Conservation (phyloP, 2,113 vertebrate genomes). For the Oxyura jamaicensis region DNA sequence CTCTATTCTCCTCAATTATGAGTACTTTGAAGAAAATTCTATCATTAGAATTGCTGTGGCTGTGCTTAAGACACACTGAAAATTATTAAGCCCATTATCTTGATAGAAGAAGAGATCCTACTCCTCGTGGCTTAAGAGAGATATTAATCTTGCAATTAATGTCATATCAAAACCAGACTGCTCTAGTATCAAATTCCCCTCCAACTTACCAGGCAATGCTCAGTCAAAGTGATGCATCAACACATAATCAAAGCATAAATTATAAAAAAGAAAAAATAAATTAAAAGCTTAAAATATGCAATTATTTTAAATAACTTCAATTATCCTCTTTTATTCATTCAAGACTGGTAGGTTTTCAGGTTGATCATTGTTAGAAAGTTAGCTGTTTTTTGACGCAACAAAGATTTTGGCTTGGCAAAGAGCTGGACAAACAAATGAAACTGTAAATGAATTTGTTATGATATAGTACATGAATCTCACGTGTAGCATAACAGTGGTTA, state of each 20-base stretch:
- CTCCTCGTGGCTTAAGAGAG: background rate
- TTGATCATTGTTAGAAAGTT: background rate
- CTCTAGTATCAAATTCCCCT: slow-evolving; percentile 6
- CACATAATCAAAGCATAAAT: slow-evolving; percentile 11
- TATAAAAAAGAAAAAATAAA: slow-evolving; percentile 53
- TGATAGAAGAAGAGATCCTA: background rate
- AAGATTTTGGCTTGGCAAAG: background rate
- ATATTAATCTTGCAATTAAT: background rate
- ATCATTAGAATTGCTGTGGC: background rate
- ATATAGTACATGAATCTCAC: background rate
- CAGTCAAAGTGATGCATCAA: background rate
- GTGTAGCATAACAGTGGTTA: background rate
- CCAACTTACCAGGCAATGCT: background rate
- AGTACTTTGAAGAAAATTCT: background rate
- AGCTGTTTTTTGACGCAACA: background rate
- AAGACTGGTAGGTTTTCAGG: slow-evolving; percentile 47
- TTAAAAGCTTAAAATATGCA: slow-evolving; percentile 31
- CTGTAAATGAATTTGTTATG: background rate
- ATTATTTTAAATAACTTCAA: slow-evolving; percentile 11
- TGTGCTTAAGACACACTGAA: background rate
- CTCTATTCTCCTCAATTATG: background rate
- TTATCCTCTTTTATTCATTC: slow-evolving; percentile 24
- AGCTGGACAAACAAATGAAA: slow-evolving; percentile 11
- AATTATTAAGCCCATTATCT: background rate
- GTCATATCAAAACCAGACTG: background rate